Evolutionary conservation across 1,140 invertebrate genomes (phyloP).

Genomic region (Cardiocondyla obscurior): DNA sequence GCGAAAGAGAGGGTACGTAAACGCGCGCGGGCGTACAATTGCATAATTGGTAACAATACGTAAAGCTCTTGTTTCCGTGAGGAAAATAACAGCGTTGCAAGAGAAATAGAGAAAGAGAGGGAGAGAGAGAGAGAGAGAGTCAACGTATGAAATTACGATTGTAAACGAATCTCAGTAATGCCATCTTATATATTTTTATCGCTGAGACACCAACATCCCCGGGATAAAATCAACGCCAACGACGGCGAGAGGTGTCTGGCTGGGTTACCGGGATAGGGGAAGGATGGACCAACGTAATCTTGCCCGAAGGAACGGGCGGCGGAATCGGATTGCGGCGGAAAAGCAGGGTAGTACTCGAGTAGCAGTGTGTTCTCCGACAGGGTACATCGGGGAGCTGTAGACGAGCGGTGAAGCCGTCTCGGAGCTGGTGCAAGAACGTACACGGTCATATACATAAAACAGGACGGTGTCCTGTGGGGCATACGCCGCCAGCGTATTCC

Average conservation of each 20-base stretch:
- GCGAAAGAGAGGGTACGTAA: not conserved
- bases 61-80: not conserved
- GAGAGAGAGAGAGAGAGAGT: too few species aligned
- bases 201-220: slow-evolving; percentile 4
- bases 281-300: slow-evolving; percentile 70
- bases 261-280: slow-evolving; percentile 55
- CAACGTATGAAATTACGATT: slow-evolving; percentile 32
- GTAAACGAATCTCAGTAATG: slow-evolving; percentile 26
- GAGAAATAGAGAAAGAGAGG: too few species aligned
- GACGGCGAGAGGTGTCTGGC: slow-evolving; percentile 37
- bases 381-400: slow-evolving; percentile 51
- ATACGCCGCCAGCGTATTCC: slow-evolving; percentile 40
- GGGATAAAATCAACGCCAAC: slow-evolving; percentile 53
- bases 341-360: slow-evolving; percentile 26
- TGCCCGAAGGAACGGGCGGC: slow-evolving; percentile 64
- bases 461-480: slow-evolving; percentile 45
- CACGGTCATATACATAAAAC: slow-evolving; percentile 45
- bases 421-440: slow-evolving; percentile 39
- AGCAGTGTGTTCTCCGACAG: slow-evolving; percentile 57
- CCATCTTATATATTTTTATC: slow-evolving; percentile 49
- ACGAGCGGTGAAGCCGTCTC: slow-evolving; percentile 48
- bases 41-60: slow-evolving; percentile 1
- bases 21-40: not conserved
- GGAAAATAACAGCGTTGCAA: not conserved
- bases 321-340: slow-evolving; percentile 69